Base-by-base conservation (phyloP, 2,888 invertebrate genomes). In the Palloptera scutellata region DNA sequence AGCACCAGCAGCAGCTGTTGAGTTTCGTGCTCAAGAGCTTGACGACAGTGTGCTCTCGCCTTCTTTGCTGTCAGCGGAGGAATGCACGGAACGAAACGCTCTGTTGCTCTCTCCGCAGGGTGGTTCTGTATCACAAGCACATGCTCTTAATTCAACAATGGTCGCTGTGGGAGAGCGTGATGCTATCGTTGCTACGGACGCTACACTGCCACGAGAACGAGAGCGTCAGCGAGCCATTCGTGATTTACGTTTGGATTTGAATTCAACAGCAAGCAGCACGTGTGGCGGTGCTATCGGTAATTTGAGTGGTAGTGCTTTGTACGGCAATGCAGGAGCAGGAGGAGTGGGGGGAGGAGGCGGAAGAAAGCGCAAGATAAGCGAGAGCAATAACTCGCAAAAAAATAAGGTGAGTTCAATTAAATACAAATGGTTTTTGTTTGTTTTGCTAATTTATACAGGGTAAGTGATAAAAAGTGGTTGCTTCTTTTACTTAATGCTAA, bases 281-380 rank as follows among this genome's bases (percentile, higher is more conserved):
- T 80, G 78, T 77, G 78, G 79, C 42, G 79, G 78, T 52, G 72
- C 58, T 76, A 76, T 70, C 75, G 72, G 74, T 73, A 74, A 74
- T 66, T 68, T 71, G 11, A 68, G 60, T n/a, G 73, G 74, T 51
- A 62, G 55, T 15, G 41, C 61, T 53, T 61, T 61, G 55, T 58
- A 54, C 12, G 70, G 72, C 65, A 77, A 76, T 61, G 74, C 67
- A 55, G 69, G 64, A n/a, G 74, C 69, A 30, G 73, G 71, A 68
- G 68, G 71, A 2, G 70, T 73, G 5, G 75, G 74, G n/a, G 75
- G 75, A 61, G 76, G 77, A 48, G n/a, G n/a, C n/a, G 76, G 81
- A 60, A 77, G 84, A 68, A 85, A 85, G 71, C 79, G 85, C 55
- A 83, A 83, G 77, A 78, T 80, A 67, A 85, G 85, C 73, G 84